A percentile compares a stretch with the other conserved stretches of the same genome.
phyloP scores from a whole-genome alignment of 1,140 invertebrate species.

The Trichonephila inaurata region DNA sequence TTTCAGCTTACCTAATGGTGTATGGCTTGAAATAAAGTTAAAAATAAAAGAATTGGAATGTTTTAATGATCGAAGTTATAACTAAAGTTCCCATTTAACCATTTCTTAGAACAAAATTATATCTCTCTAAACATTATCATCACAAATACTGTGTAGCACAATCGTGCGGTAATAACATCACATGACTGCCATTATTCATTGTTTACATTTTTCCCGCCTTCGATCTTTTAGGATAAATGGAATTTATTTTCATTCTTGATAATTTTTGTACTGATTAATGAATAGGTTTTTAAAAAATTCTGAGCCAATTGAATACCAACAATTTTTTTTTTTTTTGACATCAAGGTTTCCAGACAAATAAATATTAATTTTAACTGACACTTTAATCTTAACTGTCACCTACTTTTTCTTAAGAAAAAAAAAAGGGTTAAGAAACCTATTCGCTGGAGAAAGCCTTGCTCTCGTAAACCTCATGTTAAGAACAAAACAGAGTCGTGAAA shows the following conservation, averaged over 20 bases:
- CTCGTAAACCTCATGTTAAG: neutral
- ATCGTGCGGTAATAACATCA: neutral
- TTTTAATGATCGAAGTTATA: neutral
- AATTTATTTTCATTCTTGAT: neutral
- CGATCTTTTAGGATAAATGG: neutral
- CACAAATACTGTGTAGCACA: neutral
- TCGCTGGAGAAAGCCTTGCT: neutral
- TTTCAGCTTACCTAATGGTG: no score
- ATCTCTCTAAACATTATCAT: neutral
- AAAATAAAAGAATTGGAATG: no score
- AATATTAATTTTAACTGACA: neutral
- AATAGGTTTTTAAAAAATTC: neutral
- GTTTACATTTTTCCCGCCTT: neutral
- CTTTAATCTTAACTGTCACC: neutral
- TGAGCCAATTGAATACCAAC: neutral
- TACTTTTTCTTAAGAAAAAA: neutral
- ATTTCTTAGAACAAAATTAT: neutral
- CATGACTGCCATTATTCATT: neutral
- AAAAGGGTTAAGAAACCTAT: constrained; percentile 10
- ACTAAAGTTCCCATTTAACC: neutral
- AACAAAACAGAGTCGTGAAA: constrained; percentile 12
- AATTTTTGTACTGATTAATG: neutral
- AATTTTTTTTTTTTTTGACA: neutral
- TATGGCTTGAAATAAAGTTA: no score
- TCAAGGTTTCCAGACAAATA: neutral